Evolutionary conservation across 1,140 invertebrate species (phyloP).

Genomic region (Procambarus clarkii): DNA sequence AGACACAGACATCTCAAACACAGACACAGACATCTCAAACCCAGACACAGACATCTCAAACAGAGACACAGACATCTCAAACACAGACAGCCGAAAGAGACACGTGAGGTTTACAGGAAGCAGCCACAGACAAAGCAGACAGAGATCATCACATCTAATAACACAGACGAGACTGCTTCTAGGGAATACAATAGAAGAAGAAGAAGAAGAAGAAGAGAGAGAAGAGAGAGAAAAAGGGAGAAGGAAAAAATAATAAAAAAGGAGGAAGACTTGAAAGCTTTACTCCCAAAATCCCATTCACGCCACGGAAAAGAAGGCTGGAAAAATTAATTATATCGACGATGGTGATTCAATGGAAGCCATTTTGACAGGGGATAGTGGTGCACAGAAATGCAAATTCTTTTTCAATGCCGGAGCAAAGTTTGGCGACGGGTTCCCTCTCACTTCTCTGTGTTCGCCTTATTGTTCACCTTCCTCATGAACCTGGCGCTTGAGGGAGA

Average conservation of each 20-base stretch:
- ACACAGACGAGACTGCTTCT: too few species aligned
- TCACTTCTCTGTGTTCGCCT: conserved; percentile 40
- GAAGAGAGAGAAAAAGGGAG: neutral
- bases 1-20: conserved; percentile 41
- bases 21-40: neutral
- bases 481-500: neutral
- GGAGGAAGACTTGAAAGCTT: conserved; percentile 50
- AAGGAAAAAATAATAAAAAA: neutral
- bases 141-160: too few species aligned
- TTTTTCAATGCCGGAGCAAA: conserved; percentile 67
- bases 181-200: too few species aligned
- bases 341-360: conserved; percentile 69
- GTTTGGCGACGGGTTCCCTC: conserved; percentile 53
- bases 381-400: conserved; percentile 69
- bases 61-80: neutral
- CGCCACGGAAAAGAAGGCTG: conserved; percentile 65
- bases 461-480: conserved; percentile 53
- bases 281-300: conserved; percentile 67
- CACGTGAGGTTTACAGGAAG: too few species aligned
- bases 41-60: neutral
- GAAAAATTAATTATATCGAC: conserved; percentile 70
- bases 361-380: conserved; percentile 69
- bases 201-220: neutral
- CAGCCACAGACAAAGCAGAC: too few species aligned
- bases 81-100: neutral